Percentiles rank a stretch among this genome's conserved stretches.
Conservation (phyloP, 2,888 invertebrate genomes). For the Mimachlamys varia region DNA sequence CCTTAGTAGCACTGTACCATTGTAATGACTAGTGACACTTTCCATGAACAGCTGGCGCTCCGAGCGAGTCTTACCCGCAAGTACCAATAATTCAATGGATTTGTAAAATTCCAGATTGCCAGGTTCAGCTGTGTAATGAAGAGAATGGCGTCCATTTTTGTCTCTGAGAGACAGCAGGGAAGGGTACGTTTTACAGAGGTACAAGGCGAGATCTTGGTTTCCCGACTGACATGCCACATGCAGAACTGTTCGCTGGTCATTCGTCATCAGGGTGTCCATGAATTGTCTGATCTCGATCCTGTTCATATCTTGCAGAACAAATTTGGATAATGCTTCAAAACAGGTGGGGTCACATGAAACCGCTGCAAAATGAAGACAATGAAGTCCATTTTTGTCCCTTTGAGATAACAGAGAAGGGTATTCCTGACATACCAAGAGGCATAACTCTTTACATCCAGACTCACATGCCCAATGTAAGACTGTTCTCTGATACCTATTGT, state of each 20-base stretch:
- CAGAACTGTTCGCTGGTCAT: background rate
- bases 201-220: background rate
- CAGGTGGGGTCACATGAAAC: background rate
- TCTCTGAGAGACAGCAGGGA: background rate
- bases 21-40: background rate
- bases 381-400: background rate
- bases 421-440: background rate
- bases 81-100: background rate
- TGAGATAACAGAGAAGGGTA: background rate
- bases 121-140: background rate
- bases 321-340: background rate
- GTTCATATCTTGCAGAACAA: background rate
- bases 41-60: background rate
- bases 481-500: background rate
- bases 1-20: background rate
- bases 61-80: background rate
- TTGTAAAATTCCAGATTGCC: slow-evolving; percentile 15
- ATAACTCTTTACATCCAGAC: background rate
- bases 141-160: slow-evolving; percentile 3
- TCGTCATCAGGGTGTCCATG: background rate
- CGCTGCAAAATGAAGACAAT: slow-evolving; percentile 12
- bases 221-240: slow-evolving; percentile 5
- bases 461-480: background rate
- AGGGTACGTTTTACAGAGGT: background rate
- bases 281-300: background rate